phyloP scores from a whole-genome alignment of 2,888 invertebrate genomes.

The Eilema griseolum region DNA sequence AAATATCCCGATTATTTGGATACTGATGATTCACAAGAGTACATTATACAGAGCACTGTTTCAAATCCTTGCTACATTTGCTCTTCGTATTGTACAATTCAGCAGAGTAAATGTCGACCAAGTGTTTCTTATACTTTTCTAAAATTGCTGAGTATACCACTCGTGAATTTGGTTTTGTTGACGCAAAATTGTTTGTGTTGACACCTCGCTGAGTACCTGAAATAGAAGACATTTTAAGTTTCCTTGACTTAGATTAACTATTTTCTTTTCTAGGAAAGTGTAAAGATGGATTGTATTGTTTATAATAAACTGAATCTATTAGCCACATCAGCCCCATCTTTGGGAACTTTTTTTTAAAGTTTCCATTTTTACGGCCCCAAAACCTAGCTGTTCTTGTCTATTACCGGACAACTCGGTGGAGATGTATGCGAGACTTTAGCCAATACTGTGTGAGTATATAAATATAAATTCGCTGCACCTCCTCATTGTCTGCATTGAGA shows the following conservation, averaged over 20 bases:
- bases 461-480: no score
- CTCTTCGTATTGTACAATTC: constrained; percentile 31
- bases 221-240: constrained; percentile 14
- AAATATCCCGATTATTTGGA: no score
- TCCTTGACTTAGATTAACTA: neutral
- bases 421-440: no score
- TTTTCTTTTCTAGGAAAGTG: neutral
- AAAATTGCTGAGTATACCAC: constrained; percentile 50
- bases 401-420: no score
- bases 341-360: no score
- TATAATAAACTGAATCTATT: no score
- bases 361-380: no score
- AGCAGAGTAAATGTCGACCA: constrained; percentile 63
- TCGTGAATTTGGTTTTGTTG: constrained; percentile 55
- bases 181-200: constrained; percentile 58
- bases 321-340: no score
- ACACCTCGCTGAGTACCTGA: constrained; percentile 61
- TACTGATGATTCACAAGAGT: neutral
- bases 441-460: no score
- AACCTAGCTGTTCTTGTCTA: no score
- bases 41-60: neutral
- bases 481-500: no score
- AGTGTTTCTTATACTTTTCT: constrained; percentile 57
- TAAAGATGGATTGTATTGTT: neutral
- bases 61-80: no score